Conservation (phyloP, 2,888 invertebrate genomes). For the Coelinius sp. region DNA sequence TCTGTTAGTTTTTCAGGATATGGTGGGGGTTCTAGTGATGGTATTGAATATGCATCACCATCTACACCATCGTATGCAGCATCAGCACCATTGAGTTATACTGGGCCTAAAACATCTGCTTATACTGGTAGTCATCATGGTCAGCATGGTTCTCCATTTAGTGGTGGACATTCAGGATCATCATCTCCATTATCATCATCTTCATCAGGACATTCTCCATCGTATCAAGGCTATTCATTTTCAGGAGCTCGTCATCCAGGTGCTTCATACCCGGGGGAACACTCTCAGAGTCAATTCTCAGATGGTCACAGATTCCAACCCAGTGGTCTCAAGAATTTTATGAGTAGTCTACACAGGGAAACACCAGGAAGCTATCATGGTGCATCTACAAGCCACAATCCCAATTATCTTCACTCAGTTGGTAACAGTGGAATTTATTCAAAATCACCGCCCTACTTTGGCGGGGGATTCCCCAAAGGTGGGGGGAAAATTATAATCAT, state of each 20-base stretch:
- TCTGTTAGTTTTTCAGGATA: slow-evolving; percentile 38
- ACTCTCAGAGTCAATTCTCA: slow-evolving; percentile 36
- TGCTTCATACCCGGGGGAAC: background rate
- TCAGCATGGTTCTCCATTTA: slow-evolving; percentile 36
- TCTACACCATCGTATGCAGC: slow-evolving; percentile 38
- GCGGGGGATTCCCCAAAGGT: slow-evolving; percentile 50
- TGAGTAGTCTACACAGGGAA: slow-evolving; percentile 43
- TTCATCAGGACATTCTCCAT: background rate
- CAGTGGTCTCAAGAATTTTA: slow-evolving; percentile 34
- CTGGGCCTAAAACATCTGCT: slow-evolving; percentile 41
- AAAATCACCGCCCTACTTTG: slow-evolving; percentile 50
- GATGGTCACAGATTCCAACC: slow-evolving; percentile 32
- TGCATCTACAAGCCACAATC: background rate
- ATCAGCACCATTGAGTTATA: slow-evolving; percentile 38
- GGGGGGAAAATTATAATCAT: slow-evolving; percentile 55
- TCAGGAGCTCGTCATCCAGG: slow-evolving; percentile 26
- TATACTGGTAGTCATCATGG: slow-evolving; percentile 24
- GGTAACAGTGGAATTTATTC: slow-evolving; percentile 48
- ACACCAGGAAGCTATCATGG: slow-evolving; percentile 35
- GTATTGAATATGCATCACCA: slow-evolving; percentile 40
- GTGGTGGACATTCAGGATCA: slow-evolving; percentile 24
- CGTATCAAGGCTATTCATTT: slow-evolving; percentile 14
- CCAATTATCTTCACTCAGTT: slow-evolving; percentile 15
- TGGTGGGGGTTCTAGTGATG: slow-evolving; percentile 36
- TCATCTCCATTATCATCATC: background rate